These are phyloP conservation scores for Daubentonia madagascariensis DNA, from an alignment of 2,113 vertebrate species.

Conservation along the genomic window DNA sequence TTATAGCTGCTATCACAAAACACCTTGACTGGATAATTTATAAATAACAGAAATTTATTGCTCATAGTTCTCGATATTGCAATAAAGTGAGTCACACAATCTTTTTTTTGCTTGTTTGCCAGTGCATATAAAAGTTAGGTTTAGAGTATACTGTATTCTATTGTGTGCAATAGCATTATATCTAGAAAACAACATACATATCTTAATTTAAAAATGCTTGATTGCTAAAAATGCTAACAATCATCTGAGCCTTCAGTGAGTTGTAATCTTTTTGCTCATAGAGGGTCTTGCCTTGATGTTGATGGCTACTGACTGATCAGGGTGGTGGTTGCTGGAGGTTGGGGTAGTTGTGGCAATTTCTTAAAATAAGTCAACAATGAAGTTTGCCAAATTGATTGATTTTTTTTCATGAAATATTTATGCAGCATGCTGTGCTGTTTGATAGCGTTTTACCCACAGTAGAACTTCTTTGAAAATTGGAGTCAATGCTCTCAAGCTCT, in stretches of 20 bases:
- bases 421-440: neutral
- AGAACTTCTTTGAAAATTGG: neutral
- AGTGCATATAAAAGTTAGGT: neutral
- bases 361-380: neutral
- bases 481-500: neutral
- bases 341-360: neutral
- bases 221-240: neutral
- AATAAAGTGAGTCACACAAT: neutral
- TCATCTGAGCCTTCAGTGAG: neutral
- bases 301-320: neutral
- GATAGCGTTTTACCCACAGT: neutral
- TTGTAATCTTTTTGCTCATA: neutral
- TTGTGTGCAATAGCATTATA: neutral
- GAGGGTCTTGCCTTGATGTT: neutral
- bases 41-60: neutral
- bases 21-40: neutral
- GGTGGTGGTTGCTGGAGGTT: neutral
- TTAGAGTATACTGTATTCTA: neutral
- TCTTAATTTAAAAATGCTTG: neutral
- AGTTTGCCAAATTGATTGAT: neutral
- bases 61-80: neutral
- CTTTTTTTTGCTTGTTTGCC: neutral
- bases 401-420: neutral
- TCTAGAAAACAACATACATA: neutral
- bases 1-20: neutral